These are phyloP conservation scores for Thunnus thynnus DNA, from an alignment of 2,113 vertebrate species.

Conservation along the genomic window DNA sequence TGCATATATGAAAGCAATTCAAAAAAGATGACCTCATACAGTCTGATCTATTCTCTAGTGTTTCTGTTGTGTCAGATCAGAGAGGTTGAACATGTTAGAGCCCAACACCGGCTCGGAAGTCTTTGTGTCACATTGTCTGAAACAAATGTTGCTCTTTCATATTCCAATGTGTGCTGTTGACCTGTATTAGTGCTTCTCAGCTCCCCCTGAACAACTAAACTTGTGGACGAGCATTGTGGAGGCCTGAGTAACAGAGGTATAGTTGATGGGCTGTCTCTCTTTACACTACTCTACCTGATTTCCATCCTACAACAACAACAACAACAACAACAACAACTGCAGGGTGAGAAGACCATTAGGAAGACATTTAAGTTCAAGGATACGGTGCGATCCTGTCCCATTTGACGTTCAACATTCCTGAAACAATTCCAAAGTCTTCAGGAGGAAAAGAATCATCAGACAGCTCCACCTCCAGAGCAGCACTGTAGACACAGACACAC, in stretches of 20 bases:
- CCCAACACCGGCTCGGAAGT: too few species aligned
- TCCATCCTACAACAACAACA: too few species aligned
- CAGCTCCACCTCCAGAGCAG: slow-evolving; percentile 95
- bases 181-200: not conserved
- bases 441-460: slow-evolving; percentile 97
- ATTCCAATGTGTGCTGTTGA: too few species aligned
- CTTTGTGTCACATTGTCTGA: too few species aligned
- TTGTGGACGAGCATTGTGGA: not conserved
- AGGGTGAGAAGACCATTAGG: not conserved
- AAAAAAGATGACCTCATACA: too few species aligned
- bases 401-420: slow-evolving; percentile 96
- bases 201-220: too few species aligned
- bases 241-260: not conserved
- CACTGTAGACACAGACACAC: slow-evolving; percentile 76
- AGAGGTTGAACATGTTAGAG: not conserved
- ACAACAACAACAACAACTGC: not conserved
- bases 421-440: slow-evolving; percentile 96
- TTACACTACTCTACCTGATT: too few species aligned
- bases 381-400: slow-evolving; percentile 99
- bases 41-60: not conserved
- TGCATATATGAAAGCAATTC: not conserved
- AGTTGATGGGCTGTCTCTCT: not conserved
- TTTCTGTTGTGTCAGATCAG: not conserved
- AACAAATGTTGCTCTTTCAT: too few species aligned
- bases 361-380: slow-evolving; percentile 80